Evolutionary conservation across 1,140 invertebrate genomes (phyloP).

Genomic region (Drosophila tropicalis): DNA sequence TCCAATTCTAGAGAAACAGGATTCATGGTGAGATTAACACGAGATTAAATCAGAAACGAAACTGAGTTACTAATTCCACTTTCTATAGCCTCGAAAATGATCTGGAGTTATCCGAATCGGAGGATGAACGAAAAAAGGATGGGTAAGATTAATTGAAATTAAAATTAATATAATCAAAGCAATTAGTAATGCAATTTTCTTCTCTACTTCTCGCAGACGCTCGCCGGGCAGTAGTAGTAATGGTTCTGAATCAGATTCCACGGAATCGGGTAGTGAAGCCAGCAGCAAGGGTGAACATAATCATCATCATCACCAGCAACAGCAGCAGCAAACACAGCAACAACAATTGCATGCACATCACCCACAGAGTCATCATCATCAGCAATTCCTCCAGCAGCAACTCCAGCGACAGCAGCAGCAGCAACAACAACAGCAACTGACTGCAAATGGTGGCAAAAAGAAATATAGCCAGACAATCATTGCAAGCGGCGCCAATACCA

Average conservation of each 20-base stretch:
- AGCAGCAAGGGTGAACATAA: slow-evolving; percentile 65
- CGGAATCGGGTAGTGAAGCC: slow-evolving; percentile 81
- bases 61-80: not conserved
- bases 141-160: slow-evolving; percentile 43
- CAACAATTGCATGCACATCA: slow-evolving; percentile 28
- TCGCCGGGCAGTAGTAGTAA: slow-evolving; percentile 82
- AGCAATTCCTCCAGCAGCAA: slow-evolving; percentile 38
- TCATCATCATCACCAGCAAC: slow-evolving; percentile 42
- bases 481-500: slow-evolving; percentile 67
- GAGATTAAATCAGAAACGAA: no score
- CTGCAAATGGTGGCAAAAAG: slow-evolving; percentile 61
- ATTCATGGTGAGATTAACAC: slow-evolving; percentile 65
- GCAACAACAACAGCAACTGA: slow-evolving; percentile 27
- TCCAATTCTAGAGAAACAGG: slow-evolving; percentile 73
- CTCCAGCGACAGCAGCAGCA: slow-evolving; percentile 26
- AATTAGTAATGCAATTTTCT: not conserved
- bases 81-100: slow-evolving; percentile 85
- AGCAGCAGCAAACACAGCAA: slow-evolving; percentile 35
- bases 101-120: slow-evolving; percentile 86
- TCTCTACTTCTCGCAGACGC: slow-evolving; percentile 31
- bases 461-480: slow-evolving; percentile 69
- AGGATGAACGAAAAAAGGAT: slow-evolving; percentile 84
- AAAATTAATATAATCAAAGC: not conserved
- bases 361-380: slow-evolving; percentile 39
- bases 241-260: slow-evolving; percentile 80